These are phyloP conservation scores for Drosophila dunni DNA, from an alignment of 1,140 invertebrate species.

Conservation along the genomic window DNA sequence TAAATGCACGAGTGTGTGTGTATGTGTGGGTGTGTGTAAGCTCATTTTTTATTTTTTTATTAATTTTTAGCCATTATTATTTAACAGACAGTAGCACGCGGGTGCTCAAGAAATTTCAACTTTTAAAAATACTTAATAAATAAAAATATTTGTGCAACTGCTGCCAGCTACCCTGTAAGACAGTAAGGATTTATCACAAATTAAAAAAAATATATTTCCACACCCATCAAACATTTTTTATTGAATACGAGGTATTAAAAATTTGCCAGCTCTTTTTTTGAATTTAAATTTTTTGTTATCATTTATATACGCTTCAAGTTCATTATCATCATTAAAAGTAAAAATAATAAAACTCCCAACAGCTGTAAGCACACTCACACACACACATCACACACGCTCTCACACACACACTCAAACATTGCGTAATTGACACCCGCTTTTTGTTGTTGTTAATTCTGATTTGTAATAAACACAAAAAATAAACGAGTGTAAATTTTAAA, in stretches of 20 bases:
- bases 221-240: not conserved
- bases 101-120: slow-evolving; percentile 28
- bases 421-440: slow-evolving; percentile 44
- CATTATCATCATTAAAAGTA: slow-evolving; percentile 80
- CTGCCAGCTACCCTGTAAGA: not conserved
- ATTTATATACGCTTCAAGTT: slow-evolving; percentile 73
- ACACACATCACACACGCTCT: slow-evolving; percentile 12
- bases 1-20: not conserved
- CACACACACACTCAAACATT: slow-evolving; percentile 31
- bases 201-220: not conserved
- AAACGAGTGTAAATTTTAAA: slow-evolving; percentile 50
- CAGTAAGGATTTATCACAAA: too few species aligned
- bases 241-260: slow-evolving; percentile 18
- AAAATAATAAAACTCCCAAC: slow-evolving; percentile 51
- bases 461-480: slow-evolving; percentile 44
- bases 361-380: slow-evolving; percentile 29
- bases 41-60: slow-evolving; percentile 71
- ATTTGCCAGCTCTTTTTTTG: slow-evolving; percentile 41
- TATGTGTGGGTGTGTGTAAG: slow-evolving; percentile 8
- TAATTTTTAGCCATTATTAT: slow-evolving; percentile 69
- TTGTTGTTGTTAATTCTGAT: slow-evolving; percentile 38
- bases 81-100: slow-evolving; percentile 53
- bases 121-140: slow-evolving; percentile 40
- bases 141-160: not conserved
- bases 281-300: slow-evolving; percentile 67